Evolutionary conservation across 2,888 invertebrate genomes (phyloP), one percentile per base, ranked within the genome.

Genomic region (Antheraea yamamai): DNA sequence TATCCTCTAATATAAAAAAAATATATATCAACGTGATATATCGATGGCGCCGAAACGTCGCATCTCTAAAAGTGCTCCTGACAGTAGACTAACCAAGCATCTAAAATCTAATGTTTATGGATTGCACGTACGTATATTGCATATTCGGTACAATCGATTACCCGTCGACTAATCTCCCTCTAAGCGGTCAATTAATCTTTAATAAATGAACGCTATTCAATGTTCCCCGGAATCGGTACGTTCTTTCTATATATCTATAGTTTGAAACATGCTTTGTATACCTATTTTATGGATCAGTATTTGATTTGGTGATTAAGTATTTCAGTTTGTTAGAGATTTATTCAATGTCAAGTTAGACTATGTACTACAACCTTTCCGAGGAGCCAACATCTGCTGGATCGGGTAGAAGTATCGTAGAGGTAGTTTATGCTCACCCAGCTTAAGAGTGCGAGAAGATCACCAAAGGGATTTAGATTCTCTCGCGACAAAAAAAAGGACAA

Each of bases 131-230:
- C 10, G 23, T 66, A 66, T 66, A 61, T 66, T 66, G 64, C 30
- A 30, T 2, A 66, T 66, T 16, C 30, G 20, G 30, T 64, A 16
- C 64, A 30, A 66, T 66, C 16, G 16, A 66, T 66, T 66, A 26
- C 10, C 26, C 64, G 64, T 30, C 30, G 8, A 6, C 64, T 66
- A 66, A 66, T 66, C 26, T 14, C 6, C 30, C 64, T 30, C 30
- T 66, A 30, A 66, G 30, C 64, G 64, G 64, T 61, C 64, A 26
- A 66, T 66, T 66, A 66, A 66, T 66, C 26, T 30, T 66, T 66
- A 30, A 66, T 66, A 30, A 30, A 16, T 30, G 30, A 66, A 66
- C 26, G 64, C 64, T 16, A 30, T 30, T 66, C 64, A 30, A 26
- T 16, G 12, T 66, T 66, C 64, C 4, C 26, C 16, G 64, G 30